These are phyloP conservation scores for Austrofundulus limnaeus DNA, from an alignment of 2,113 vertebrate species.

Conservation along the genomic window DNA sequence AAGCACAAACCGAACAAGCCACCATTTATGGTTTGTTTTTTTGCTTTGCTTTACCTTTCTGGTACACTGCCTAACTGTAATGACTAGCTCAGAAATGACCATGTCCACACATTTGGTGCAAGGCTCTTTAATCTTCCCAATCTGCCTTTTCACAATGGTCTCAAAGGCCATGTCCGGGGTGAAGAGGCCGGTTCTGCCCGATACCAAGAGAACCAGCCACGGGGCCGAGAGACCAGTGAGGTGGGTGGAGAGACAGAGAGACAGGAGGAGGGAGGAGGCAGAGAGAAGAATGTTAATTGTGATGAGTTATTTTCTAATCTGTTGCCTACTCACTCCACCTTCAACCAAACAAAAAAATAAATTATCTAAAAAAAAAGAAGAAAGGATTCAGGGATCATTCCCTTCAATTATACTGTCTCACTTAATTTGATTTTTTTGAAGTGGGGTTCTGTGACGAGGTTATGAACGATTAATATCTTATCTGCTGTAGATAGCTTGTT, in stretches of 20 bases:
- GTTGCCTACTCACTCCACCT: conserved; percentile 22
- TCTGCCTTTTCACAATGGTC: conserved; percentile 99
- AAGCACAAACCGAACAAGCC: conserved; percentile 37
- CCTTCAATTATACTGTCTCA: too few species aligned
- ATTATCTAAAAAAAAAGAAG: conserved; percentile 1
- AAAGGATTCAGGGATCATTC: neutral
- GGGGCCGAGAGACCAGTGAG: conserved; percentile 40
- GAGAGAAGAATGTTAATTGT: conserved; percentile 75
- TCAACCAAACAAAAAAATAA: conserved; percentile 4
- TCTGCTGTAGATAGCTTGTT: too few species aligned
- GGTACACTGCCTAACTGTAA: conserved; percentile 99
- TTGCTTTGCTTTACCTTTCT: conserved; percentile 87
- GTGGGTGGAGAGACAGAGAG: conserved; percentile 28
- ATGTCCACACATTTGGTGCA: conserved; percentile 99
- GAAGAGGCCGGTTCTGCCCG: conserved; percentile 98
- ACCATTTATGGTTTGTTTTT: conserved; percentile 57
- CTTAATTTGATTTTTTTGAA: too few species aligned
- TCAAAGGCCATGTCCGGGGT: conserved; percentile 99
- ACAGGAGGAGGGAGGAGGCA: conserved; percentile 53
- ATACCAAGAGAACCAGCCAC: conserved; percentile 69
- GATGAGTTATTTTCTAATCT: conserved; percentile 12
- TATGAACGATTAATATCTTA: too few species aligned
- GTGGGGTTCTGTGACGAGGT: too few species aligned
- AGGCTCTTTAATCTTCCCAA: conserved; percentile 99
- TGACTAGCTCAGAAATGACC: conserved; percentile 99